These are phyloP conservation scores for Pelosia muscerda DNA, from an alignment of 2,888 invertebrate species.

Conservation along the genomic window DNA sequence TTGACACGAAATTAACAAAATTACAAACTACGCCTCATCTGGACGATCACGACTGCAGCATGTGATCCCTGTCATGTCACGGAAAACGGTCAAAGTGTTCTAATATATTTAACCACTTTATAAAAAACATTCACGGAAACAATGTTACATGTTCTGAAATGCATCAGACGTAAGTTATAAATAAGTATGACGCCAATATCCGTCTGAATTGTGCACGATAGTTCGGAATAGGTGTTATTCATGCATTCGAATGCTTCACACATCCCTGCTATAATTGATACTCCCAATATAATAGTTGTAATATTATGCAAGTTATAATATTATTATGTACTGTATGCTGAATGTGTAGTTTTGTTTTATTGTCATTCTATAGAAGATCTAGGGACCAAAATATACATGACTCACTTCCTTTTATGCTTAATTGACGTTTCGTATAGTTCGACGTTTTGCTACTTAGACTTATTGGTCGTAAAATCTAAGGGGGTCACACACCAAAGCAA, in stretches of 20 bases:
- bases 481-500: too few species aligned
- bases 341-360: neutral
- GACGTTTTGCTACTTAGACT: too few species aligned
- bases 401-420: too few species aligned
- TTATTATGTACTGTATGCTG: neutral
- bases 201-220: neutral
- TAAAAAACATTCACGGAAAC: neutral
- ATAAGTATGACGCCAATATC: slow-evolving; percentile 14
- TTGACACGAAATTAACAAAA: too few species aligned
- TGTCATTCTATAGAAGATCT: neutral
- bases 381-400: neutral
- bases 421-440: too few species aligned
- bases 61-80: too few species aligned
- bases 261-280: neutral
- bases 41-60: too few species aligned
- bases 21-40: too few species aligned
- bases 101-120: too few species aligned
- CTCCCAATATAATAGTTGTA: slow-evolving; percentile 8
- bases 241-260: slow-evolving; percentile 11
- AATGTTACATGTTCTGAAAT: neutral
- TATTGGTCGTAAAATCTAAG: neutral
- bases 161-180: slow-evolving; percentile 2
- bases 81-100: too few species aligned
- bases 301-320: slow-evolving; percentile 12
- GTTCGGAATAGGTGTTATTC: slow-evolving; percentile 6